A percentile compares a stretch with the other conserved stretches of the same genome.
Conservation (phyloP, 2,888 invertebrate genomes). For the Gymnocheta viridis region DNA sequence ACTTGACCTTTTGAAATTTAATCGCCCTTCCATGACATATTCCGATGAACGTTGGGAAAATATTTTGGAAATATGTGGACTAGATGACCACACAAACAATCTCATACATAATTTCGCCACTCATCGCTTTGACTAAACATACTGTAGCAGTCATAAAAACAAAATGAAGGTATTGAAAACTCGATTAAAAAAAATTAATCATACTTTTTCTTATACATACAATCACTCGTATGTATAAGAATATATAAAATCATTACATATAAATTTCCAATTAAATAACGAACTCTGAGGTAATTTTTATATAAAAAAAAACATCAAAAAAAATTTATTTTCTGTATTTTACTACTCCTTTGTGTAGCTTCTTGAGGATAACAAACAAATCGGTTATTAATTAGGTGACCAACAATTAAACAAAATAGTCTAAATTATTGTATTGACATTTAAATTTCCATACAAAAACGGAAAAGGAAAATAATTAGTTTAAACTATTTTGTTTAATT, state of each 20-base stretch:
- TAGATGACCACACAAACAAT: conserved; percentile 82
- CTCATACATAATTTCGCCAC: conserved; percentile 83
- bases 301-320: not conserved
- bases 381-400: too few relatives aligned
- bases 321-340: too few relatives aligned
- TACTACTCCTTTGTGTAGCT: too few relatives aligned
- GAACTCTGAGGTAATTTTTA: too few relatives aligned
- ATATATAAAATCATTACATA: conserved; percentile 13
- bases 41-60: conserved; percentile 74
- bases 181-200: conserved; percentile 14
- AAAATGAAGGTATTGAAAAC: conserved; percentile 37
- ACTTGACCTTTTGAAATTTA: conserved; percentile 76
- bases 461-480: too few relatives aligned
- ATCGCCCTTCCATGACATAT: conserved; percentile 76
- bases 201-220: conserved; percentile 30
- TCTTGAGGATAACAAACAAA: too few relatives aligned
- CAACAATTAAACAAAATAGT: too few relatives aligned
- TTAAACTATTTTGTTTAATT: too few relatives aligned
- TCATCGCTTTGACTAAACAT: conserved; percentile 61
- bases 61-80: conserved; percentile 83
- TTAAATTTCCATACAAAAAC: too few relatives aligned
- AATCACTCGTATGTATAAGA: too few relatives aligned
- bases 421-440: too few relatives aligned
- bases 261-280: too few relatives aligned
- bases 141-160: conserved; percentile 3